Evolutionary conservation across 2,888 invertebrate genomes (phyloP).

Genomic region (Pomacea canaliculata): DNA sequence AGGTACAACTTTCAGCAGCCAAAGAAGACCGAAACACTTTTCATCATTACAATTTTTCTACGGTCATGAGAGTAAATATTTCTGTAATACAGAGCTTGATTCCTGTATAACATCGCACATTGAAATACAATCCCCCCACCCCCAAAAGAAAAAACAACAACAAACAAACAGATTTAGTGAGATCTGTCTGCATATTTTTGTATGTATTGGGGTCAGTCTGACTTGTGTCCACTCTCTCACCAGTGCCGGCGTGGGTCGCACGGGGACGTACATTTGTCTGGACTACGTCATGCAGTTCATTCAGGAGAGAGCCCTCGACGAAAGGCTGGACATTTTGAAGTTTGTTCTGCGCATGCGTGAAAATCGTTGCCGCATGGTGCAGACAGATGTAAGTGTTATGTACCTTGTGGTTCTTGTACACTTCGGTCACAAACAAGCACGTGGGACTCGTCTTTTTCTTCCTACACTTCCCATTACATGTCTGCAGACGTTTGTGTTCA

Average conservation of each 20-base stretch:
- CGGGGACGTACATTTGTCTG: constrained; percentile 24
- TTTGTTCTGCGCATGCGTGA: constrained; percentile 26
- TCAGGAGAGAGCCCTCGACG: neutral
- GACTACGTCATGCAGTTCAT: constrained; percentile 20
- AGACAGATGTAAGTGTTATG: constrained; percentile 19
- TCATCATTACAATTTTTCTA: neutral
- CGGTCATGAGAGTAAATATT: too few relatives aligned
- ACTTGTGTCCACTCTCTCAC: too few relatives aligned
- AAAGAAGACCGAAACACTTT: neutral
- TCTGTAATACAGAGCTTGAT: too few relatives aligned
- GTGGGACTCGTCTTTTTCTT: too few relatives aligned
- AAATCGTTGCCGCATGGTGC: constrained; percentile 25
- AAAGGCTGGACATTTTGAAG: constrained; percentile 26
- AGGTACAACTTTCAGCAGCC: constrained; percentile 20
- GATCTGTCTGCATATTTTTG: too few relatives aligned
- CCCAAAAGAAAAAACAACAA: neutral
- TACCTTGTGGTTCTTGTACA: neutral
- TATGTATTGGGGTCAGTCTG: too few relatives aligned
- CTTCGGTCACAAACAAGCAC: too few relatives aligned
- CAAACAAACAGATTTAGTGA: too few relatives aligned
- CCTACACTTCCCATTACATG: too few relatives aligned
- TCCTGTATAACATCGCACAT: too few relatives aligned
- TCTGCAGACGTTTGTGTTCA: too few relatives aligned
- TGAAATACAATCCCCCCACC: neutral
- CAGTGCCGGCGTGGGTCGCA: neutral